Percentiles rank a stretch among this genome's conserved stretches.
phyloP scores from a whole-genome alignment of 2,113 vertebrate genomes.

The Anseranas semipalmata region DNA sequence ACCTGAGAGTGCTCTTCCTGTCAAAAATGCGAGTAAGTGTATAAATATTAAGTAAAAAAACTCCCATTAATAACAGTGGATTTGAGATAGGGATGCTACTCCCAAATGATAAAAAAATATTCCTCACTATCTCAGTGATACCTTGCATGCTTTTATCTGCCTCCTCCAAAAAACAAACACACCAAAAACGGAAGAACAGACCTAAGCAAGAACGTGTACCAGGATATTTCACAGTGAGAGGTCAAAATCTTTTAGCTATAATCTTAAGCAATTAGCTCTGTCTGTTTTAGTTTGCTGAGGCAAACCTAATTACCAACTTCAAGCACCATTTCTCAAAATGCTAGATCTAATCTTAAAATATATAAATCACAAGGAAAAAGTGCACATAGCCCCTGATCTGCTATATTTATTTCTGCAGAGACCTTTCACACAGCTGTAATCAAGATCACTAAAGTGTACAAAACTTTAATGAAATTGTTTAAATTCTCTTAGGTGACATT shows the following conservation, averaged over 20 bases:
- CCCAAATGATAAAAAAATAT: not conserved
- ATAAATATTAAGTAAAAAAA: not conserved
- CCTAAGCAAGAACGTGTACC: not conserved
- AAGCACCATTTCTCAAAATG: slow-evolving; percentile 3
- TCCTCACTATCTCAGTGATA: not conserved
- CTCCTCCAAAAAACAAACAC: not conserved
- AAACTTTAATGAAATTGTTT: not conserved
- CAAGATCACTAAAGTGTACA: not conserved
- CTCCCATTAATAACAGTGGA: not conserved
- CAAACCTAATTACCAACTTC: slow-evolving; percentile 22
- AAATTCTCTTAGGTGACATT: not conserved
- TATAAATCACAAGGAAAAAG: not conserved
- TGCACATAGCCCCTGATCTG: not conserved
- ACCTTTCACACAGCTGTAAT: not conserved
- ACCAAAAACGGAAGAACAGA: not conserved
- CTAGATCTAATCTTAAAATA: slow-evolving; percentile 9
- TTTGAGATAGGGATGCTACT: not conserved
- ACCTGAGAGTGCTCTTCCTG: not conserved
- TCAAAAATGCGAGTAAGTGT: not conserved
- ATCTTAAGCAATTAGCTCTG: slow-evolving; percentile 12
- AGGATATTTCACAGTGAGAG: not conserved
- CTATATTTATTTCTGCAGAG: not conserved
- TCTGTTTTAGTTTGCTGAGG: not conserved
- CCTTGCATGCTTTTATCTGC: not conserved
- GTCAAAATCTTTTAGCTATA: not conserved